phyloP scores from a whole-genome alignment of 2,797 vertebrate genomes.

The Mus spretus region DNA sequence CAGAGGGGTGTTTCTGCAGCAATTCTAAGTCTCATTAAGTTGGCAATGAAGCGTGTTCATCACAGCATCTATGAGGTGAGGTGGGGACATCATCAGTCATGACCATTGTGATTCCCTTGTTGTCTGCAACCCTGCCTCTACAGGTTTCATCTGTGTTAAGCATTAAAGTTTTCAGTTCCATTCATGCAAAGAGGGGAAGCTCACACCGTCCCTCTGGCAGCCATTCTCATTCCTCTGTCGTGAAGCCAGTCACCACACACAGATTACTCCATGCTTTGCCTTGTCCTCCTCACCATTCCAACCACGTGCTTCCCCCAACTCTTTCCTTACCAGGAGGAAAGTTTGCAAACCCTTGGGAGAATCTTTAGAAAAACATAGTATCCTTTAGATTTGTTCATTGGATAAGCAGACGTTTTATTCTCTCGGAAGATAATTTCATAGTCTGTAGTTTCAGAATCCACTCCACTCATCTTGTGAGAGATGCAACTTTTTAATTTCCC shows the following conservation, averaged over 20 bases:
- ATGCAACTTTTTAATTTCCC: neutral
- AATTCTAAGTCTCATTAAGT: neutral
- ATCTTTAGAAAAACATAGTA: neutral
- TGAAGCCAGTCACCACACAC: neutral
- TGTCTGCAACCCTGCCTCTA: neutral
- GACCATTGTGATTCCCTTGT: neutral
- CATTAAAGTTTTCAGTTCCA: neutral
- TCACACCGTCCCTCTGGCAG: rapidly evolving
- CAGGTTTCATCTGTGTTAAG: neutral
- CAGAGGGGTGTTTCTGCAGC: neutral
- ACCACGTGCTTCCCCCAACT: neutral
- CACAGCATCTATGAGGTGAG: neutral
- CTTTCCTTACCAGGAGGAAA: neutral
- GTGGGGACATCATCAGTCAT: neutral
- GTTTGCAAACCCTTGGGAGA: neutral
- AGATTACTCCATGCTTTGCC: neutral
- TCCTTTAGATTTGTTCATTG: neutral
- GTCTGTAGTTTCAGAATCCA: neutral
- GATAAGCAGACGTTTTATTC: neutral
- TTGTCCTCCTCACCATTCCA: neutral
- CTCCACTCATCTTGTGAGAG: conserved; percentile 14
- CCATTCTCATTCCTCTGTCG: too few relatives aligned
- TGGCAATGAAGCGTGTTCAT: neutral
- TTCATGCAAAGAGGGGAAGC: neutral
- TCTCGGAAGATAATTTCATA: neutral